Percentiles rank a stretch among this genome's conserved stretches.
Evolutionary conservation across 2,113 vertebrate species (phyloP).

Genomic region (Rafetus swinhoei): DNA sequence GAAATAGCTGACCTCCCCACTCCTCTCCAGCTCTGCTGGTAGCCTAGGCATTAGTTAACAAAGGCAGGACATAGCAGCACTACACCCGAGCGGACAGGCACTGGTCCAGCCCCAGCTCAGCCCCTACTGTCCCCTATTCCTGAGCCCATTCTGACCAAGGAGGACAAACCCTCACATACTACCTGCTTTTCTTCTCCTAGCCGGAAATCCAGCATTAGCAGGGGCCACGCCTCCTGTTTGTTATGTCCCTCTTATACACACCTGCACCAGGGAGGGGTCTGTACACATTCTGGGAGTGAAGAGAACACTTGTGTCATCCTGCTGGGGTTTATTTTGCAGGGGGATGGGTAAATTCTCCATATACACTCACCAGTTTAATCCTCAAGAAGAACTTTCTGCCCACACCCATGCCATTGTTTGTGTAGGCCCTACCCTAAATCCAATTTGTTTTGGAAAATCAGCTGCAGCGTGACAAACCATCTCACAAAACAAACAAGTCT

Average conservation of each 20-base stretch:
- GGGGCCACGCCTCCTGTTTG: not conserved
- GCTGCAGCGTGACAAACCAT: not conserved
- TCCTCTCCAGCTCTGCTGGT: too few relatives aligned
- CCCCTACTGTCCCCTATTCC: too few relatives aligned
- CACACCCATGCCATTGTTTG: not conserved
- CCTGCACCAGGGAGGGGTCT: not conserved
- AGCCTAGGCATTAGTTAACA: too few relatives aligned
- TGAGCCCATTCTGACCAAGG: too few relatives aligned
- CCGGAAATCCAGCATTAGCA: not conserved
- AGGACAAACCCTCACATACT: not conserved
- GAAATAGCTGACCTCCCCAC: not conserved
- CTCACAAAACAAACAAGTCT: not conserved
- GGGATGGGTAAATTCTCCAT: not conserved
- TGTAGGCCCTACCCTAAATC: not conserved
- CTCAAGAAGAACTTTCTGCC: not conserved
- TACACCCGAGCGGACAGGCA: too few relatives aligned
- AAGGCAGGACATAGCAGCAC: not conserved
- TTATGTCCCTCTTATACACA: not conserved
- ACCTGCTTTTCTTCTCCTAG: not conserved
- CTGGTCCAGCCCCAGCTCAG: too few relatives aligned
- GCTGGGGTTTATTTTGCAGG: not conserved
- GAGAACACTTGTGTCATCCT: not conserved
- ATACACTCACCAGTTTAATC: not conserved
- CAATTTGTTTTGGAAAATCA: not conserved
- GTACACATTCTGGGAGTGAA: rapidly evolving